phyloP scores from a whole-genome alignment of 2,113 vertebrate species.

The Carettochelys insculpta region DNA sequence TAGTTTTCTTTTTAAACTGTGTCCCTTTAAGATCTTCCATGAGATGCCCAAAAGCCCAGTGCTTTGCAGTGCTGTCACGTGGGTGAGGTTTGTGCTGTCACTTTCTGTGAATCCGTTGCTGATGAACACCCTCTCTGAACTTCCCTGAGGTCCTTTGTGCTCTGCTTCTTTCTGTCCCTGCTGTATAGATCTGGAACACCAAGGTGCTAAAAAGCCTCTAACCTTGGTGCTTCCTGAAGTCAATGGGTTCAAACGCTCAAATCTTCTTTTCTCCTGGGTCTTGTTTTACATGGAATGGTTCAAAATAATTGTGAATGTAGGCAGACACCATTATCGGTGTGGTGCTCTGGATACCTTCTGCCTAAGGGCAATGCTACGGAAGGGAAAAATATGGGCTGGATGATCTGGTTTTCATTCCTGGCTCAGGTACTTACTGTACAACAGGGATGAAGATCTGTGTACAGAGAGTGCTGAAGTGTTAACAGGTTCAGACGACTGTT shows the following conservation, averaged over 20 bases:
- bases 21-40: neutral
- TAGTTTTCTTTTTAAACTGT: neutral
- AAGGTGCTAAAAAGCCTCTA: neutral
- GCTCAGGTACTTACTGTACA: neutral
- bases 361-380: neutral
- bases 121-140: neutral
- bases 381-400: neutral
- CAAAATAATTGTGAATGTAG: too few species aligned
- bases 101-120: neutral
- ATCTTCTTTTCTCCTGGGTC: neutral
- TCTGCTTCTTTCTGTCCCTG: neutral
- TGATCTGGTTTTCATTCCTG: neutral
- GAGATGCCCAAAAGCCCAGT: neutral
- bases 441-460: neutral
- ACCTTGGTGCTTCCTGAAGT: neutral
- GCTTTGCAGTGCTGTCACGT: neutral
- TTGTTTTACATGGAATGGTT: neutral
- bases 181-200: neutral
- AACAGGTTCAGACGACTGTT: neutral
- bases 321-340: too few species aligned
- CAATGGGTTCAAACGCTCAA: neutral
- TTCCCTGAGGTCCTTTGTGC: neutral
- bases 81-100: neutral
- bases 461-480: neutral
- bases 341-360: too few species aligned